Conservation (phyloP, 2,797 vertebrate species). For the Tamandua tetradactyla region DNA sequence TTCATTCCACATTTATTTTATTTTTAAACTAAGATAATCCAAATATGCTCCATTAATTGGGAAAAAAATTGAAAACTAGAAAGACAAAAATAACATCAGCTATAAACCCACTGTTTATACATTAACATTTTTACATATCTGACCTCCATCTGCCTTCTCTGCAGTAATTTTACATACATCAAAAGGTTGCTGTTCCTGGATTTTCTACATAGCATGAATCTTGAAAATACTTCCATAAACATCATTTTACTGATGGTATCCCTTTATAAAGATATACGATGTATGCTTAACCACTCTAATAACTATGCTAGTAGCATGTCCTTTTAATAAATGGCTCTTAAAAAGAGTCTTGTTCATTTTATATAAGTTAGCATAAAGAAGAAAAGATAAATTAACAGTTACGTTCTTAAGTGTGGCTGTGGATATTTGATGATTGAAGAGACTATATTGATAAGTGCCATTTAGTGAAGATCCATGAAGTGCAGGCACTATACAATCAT, state of each 20-base stretch:
- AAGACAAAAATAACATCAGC: constrained; percentile 7
- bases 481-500: neutral
- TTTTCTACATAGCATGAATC: neutral
- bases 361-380: neutral
- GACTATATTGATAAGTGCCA: neutral
- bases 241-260: neutral
- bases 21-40: neutral
- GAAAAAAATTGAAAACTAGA: neutral
- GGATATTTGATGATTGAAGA: neutral
- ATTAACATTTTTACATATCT: neutral
- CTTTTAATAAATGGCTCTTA: constrained; percentile 4
- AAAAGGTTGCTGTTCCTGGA: neutral
- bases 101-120: neutral
- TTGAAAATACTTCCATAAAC: neutral
- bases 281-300: neutral
- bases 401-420: neutral
- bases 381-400: neutral
- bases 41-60: neutral
- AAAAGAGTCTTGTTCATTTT: neutral
- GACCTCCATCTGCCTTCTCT: neutral
- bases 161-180: neutral
- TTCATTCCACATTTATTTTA: constrained; percentile 7
- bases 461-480: neutral
- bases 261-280: neutral
- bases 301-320: neutral